Evolutionary conservation across 2,797 vertebrate genomes (phyloP).

Genomic region (Cuculus canorus): DNA sequence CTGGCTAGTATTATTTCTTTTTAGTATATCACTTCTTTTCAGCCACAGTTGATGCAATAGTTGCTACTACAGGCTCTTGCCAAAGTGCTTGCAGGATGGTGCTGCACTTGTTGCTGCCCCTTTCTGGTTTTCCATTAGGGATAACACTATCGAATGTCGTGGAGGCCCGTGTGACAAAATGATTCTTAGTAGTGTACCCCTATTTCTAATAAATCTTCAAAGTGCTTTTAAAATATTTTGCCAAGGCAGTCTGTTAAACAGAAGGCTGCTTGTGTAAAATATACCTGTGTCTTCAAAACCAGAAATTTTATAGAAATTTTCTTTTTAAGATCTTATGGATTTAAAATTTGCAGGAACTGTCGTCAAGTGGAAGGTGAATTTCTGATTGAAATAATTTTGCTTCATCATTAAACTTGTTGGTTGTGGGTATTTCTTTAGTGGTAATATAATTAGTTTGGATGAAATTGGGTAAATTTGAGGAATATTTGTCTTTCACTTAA

Average conservation of each 20-base stretch:
- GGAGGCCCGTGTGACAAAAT: background rate
- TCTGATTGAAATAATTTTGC: background rate
- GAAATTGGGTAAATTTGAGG: background rate
- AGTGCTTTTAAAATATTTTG: background rate
- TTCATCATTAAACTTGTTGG: background rate
- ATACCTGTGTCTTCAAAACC: background rate
- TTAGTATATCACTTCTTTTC: background rate
- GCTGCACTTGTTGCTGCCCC: background rate
- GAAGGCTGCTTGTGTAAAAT: background rate
- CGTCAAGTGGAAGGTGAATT: background rate
- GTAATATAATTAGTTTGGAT: background rate
- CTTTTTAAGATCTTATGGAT: accelerated
- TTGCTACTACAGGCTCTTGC: background rate
- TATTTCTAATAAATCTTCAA: conserved; percentile 32
- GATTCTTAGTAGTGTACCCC: background rate
- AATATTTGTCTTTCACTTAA: background rate
- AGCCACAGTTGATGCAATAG: background rate
- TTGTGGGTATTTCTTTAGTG: background rate
- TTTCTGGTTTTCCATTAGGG: background rate
- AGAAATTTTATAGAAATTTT: background rate
- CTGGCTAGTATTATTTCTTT: background rate
- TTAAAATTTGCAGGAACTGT: background rate
- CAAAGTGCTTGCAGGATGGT: background rate
- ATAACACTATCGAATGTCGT: background rate
- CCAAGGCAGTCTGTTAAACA: background rate